Conservation (phyloP, 2,113 vertebrate species). For the Solenodon paradoxus region DNA sequence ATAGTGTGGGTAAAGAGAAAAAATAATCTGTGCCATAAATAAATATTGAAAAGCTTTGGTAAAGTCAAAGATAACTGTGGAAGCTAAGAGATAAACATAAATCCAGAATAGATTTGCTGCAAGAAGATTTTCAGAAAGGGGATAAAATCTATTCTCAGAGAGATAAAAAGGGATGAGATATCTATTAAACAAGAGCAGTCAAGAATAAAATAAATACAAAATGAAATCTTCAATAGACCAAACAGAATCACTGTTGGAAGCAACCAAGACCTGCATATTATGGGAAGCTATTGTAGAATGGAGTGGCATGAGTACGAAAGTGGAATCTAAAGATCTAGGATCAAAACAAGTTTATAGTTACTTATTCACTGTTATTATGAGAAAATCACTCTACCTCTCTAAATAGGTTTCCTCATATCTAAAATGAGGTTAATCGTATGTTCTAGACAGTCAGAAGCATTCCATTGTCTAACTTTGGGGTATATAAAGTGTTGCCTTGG, state of each 20-base stretch:
- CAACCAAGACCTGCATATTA: background rate
- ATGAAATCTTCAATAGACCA: constrained; percentile 21
- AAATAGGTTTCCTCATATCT: background rate
- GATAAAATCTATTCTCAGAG: constrained; percentile 51
- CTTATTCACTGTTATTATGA: background rate
- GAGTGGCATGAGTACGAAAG: background rate
- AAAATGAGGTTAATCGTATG: background rate
- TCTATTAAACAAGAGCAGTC: background rate
- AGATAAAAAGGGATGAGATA: constrained; percentile 27
- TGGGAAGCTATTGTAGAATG: background rate
- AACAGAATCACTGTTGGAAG: background rate
- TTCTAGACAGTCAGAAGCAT: background rate
- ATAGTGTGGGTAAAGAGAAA: constrained; percentile 11
- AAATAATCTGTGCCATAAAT: background rate
- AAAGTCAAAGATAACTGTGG: constrained; percentile 34
- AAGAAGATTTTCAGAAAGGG: constrained; percentile 43
- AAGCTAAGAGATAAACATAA: constrained; percentile 46
- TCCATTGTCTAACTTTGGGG: fast-evolving
- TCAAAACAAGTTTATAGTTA: background rate
- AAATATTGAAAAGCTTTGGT: constrained; percentile 4
- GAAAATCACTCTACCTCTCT: background rate
- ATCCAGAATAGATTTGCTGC: constrained; percentile 1
- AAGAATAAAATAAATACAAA: constrained; percentile 46
- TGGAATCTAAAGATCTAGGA: background rate
- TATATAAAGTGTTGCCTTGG: background rate